These are phyloP conservation scores for Agonopterix alstromeriana DNA, from an alignment of 2,888 invertebrate species.

Conservation along the genomic window DNA sequence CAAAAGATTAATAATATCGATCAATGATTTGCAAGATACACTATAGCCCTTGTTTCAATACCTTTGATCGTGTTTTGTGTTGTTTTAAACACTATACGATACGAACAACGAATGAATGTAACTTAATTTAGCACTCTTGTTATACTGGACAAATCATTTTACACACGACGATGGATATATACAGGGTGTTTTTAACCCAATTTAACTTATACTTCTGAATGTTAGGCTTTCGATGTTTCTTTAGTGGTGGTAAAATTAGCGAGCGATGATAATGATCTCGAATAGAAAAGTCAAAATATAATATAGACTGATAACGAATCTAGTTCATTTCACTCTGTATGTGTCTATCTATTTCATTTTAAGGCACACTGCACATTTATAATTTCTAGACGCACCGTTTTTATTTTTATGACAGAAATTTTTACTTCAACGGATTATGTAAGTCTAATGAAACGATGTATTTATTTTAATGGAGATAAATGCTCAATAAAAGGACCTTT, in stretches of 20 bases:
- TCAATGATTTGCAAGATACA: too few species aligned
- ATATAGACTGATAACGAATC: constrained; percentile 12
- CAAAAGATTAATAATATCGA: too few species aligned
- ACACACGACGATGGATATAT: constrained; percentile 12
- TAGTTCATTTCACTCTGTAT: constrained; percentile 18
- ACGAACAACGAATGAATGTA: background rate
- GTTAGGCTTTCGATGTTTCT: constrained; percentile 32
- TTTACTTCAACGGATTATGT: constrained; percentile 16
- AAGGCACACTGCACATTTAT: constrained; percentile 23
- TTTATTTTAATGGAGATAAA: constrained; percentile 26
- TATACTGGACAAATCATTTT: background rate
- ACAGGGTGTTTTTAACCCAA: constrained; percentile 18
- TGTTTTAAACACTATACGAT: background rate
- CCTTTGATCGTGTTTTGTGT: background rate
- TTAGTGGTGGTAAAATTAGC: constrained; percentile 21
- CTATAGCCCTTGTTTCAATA: too few species aligned
- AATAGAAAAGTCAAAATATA: constrained; percentile 6
- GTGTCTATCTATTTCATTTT: constrained; percentile 14
- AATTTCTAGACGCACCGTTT: constrained; percentile 14
- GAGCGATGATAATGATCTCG: constrained; percentile 12
- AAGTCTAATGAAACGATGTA: constrained; percentile 16
- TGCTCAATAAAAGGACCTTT: constrained; percentile 56
- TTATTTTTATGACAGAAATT: constrained; percentile 8
- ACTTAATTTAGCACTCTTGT: background rate
- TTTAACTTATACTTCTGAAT: constrained; percentile 11